Conservation (phyloP, 2,113 vertebrate genomes). For the Leucosticte australis region DNA sequence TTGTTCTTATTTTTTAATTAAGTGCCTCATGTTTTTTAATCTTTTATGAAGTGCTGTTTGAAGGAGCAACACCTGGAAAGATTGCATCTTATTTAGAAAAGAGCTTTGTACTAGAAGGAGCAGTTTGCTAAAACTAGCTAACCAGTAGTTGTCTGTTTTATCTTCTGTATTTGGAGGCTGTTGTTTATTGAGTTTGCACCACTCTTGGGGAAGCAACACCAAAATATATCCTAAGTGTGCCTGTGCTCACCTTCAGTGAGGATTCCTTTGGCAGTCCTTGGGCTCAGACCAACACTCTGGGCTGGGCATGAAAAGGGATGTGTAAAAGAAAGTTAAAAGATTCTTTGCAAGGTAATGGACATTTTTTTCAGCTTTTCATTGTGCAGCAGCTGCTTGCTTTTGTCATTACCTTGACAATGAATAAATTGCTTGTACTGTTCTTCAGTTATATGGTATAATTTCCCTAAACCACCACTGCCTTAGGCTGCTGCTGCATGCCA, state of each 20-base stretch:
- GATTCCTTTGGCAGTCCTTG: not conserved
- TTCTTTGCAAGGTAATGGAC: not conserved
- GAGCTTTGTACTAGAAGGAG: not conserved
- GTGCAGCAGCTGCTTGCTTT: not conserved
- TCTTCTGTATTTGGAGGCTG: not conserved
- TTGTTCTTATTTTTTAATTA: constrained; percentile 8
- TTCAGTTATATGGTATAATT: not conserved
- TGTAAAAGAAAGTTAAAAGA: not conserved
- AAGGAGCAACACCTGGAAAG: not conserved
- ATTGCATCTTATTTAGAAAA: not conserved
- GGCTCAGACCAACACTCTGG: not conserved
- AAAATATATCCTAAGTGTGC: not conserved
- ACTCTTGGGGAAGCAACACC: accelerated
- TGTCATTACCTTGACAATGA: not conserved
- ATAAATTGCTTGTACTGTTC: not conserved
- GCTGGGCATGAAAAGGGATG: not conserved
- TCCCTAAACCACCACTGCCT: not conserved
- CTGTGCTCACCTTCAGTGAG: not conserved
- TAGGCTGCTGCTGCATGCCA: not conserved
- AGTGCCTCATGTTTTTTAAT: not conserved
- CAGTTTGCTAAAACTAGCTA: not conserved
- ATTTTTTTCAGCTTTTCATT: not conserved
- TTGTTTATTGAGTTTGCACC: not conserved
- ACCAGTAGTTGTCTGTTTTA: not conserved
- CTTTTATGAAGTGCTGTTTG: not conserved